Conservation (phyloP, 1,140 invertebrate species). For the Lamellibrachia luymesi region DNA sequence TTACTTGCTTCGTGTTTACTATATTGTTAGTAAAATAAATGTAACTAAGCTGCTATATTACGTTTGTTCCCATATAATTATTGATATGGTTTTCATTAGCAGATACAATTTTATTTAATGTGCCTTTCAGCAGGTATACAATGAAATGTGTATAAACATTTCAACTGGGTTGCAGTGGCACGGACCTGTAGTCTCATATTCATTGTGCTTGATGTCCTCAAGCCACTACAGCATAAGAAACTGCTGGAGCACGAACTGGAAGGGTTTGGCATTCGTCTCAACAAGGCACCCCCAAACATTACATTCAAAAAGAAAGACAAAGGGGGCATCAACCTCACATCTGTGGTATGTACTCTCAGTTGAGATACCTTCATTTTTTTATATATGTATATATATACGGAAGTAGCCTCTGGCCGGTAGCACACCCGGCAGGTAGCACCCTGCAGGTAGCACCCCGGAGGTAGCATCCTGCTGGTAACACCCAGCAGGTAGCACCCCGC, state of each 20-base stretch:
- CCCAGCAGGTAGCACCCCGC: no score
- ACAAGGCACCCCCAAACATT: constrained; percentile 97
- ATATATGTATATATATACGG: not conserved
- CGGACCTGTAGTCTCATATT: constrained; percentile 97
- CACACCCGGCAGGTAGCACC: no score
- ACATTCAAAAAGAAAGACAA: constrained; percentile 96
- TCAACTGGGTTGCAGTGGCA: constrained; percentile 68
- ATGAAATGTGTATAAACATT: not conserved
- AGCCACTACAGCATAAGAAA: constrained; percentile 94
- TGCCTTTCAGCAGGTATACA: not conserved
- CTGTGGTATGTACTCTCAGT: constrained; percentile 65
- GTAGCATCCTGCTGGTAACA: no score
- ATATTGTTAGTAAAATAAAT: no score
- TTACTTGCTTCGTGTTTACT: not conserved
- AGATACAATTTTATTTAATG: not conserved
- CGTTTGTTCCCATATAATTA: no score
- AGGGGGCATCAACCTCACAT: constrained; percentile 90
- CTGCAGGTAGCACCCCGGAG: no score
- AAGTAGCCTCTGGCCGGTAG: no score
- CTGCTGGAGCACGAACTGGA: constrained; percentile 97
- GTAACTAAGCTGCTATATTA: no score
- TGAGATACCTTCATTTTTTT: constrained; percentile 8
- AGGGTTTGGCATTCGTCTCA: constrained; percentile 95
- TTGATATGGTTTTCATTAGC: no score
- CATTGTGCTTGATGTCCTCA: constrained; percentile 96